phyloP scores from a whole-genome alignment of 2,113 vertebrate genomes.

The Aythya baeri region DNA sequence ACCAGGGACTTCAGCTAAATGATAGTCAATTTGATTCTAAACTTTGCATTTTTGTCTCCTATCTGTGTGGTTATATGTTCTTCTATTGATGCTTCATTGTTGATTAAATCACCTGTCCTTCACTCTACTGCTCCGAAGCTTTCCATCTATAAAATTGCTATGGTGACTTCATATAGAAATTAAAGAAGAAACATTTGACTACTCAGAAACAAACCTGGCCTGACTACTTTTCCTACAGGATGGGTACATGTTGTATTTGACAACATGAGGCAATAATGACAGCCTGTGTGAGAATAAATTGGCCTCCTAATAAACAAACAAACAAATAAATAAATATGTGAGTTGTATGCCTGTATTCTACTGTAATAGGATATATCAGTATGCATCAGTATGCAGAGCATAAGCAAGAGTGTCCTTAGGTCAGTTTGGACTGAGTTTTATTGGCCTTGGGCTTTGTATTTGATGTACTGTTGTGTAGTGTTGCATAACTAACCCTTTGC shows the following conservation, averaged over 20 bases:
- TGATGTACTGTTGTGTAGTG: not conserved
- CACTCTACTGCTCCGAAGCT: not conserved
- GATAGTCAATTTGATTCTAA: not conserved
- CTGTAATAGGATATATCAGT: not conserved
- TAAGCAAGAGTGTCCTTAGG: not conserved
- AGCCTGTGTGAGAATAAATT: not conserved
- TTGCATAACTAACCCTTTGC: not conserved
- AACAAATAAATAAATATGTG: not conserved
- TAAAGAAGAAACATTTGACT: not conserved
- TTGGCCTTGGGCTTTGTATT: not conserved
- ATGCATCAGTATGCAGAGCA: conserved; percentile 38
- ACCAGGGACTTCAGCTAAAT: not conserved
- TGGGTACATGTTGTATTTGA: not conserved
- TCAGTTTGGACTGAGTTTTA: not conserved
- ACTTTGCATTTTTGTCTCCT: not conserved
- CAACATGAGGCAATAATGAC: not conserved
- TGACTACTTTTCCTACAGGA: not conserved
- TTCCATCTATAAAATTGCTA: not conserved
- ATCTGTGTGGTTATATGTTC: not conserved
- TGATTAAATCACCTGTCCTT: not conserved
- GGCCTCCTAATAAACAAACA: not conserved
- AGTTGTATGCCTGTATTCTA: not conserved
- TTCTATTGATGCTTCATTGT: not conserved
- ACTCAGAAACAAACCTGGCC: not conserved
- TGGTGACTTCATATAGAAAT: not conserved